phyloP scores from a whole-genome alignment of 2,113 vertebrate genomes.

The Hiodon tergisus region DNA sequence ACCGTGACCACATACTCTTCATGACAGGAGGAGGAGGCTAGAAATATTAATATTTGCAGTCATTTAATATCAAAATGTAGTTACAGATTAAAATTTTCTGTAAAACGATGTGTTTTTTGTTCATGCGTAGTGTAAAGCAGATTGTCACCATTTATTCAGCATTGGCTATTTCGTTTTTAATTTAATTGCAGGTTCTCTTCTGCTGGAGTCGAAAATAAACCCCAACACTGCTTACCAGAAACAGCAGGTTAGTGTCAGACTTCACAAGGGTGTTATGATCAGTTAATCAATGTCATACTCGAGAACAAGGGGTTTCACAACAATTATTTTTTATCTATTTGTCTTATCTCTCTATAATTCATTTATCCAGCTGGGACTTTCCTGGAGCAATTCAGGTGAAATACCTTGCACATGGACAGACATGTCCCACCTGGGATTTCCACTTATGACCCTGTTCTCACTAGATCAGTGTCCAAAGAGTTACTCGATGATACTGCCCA shows the following conservation, averaged over 20 bases:
- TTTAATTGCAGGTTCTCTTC: constrained; percentile 77
- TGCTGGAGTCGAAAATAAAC: constrained; percentile 99
- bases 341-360: not conserved
- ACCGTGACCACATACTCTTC: no score
- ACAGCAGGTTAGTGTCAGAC: constrained; percentile 80
- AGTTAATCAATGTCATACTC: constrained; percentile 2
- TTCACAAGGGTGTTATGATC: not conserved
- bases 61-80: no score
- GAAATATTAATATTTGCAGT: no score
- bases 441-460: not conserved
- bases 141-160: not conserved
- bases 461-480: not conserved
- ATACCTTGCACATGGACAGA: not conserved
- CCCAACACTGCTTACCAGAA: constrained; percentile 99
- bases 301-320: not conserved
- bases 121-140: not conserved
- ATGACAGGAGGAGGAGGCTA: no score
- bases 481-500: not conserved
- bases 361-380: not conserved
- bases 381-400: not conserved
- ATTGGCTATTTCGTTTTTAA: constrained; percentile 4
- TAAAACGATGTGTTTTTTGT: not conserved
- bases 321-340: not conserved
- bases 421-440: not conserved
- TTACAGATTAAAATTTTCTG: no score